A percentile compares a stretch with the other conserved stretches of the same genome.
Conservation (phyloP, 2,113 vertebrate genomes). For the Brachyhypopomus occidentalis region DNA sequence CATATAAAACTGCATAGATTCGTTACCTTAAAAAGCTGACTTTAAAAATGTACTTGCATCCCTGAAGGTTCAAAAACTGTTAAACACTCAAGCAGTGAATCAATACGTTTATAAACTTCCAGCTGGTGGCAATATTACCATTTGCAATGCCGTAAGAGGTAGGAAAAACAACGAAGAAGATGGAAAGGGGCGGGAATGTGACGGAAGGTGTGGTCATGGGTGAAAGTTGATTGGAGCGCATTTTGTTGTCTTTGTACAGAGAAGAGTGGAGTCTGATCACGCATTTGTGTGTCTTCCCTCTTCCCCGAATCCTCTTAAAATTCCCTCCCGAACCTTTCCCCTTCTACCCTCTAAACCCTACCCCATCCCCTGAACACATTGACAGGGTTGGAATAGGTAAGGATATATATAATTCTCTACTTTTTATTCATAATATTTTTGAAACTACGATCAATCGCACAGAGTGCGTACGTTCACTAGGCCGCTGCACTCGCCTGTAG, state of each 20-base stretch:
- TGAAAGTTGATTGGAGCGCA: constrained; percentile 54
- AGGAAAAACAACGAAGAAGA: background rate
- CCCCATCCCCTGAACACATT: constrained; percentile 71
- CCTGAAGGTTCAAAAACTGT: background rate
- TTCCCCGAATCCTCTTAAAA: constrained; percentile 81
- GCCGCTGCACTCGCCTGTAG: constrained; percentile 46
- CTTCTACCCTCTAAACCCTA: constrained; percentile 80
- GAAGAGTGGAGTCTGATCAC: constrained; percentile 77
- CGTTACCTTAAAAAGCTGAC: too few species aligned
- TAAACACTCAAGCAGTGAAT: background rate
- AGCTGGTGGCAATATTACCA: constrained; percentile 2
- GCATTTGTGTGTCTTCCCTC: constrained; percentile 77
- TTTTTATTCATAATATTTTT: background rate
- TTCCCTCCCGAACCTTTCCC: constrained; percentile 83
- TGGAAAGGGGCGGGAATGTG: constrained; percentile 3
- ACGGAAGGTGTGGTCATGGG: constrained; percentile 42
- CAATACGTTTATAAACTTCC: background rate
- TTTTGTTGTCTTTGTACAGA: constrained; percentile 56
- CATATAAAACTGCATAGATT: too few species aligned
- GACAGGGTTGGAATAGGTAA: constrained; percentile 66
- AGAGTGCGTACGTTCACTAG: constrained; percentile 60
- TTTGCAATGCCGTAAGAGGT: too few species aligned
- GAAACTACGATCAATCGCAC: constrained; percentile 43
- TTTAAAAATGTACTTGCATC: background rate
- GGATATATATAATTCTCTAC: constrained; percentile 12